Percentiles rank a stretch among this genome's conserved stretches.
These are phyloP conservation scores for Andrena bucephala DNA, from an alignment of 2,888 invertebrate genomes.

Conservation along the genomic window DNA sequence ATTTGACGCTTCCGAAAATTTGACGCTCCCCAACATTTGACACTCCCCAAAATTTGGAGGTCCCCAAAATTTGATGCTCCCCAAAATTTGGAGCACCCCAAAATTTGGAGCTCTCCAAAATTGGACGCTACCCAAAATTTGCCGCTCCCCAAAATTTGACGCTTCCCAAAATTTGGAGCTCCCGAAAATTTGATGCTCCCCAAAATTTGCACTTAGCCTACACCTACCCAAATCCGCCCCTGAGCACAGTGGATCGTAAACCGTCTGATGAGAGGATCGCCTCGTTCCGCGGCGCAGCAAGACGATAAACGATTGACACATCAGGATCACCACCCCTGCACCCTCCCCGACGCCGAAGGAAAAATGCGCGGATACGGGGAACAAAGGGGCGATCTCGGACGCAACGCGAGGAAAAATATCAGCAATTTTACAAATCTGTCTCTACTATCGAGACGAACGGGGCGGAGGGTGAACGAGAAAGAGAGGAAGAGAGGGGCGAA, in stretches of 20 bases:
- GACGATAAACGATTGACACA: constrained; percentile 42
- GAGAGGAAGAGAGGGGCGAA: constrained; percentile 2
- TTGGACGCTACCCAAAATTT: no score
- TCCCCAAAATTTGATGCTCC: no score
- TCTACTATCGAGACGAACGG: constrained; percentile 42
- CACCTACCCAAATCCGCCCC: neutral
- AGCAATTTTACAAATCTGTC: constrained; percentile 79
- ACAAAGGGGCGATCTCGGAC: constrained; percentile 65
- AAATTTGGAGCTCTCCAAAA: no score
- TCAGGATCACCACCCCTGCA: constrained; percentile 7
- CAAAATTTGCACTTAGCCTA: no score
- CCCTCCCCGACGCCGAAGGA: neutral
- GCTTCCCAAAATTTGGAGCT: no score
- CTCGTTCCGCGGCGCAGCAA: neutral
- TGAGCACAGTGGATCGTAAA: neutral
- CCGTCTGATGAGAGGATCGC: neutral
- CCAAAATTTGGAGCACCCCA: no score
- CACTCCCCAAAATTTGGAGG: no score
- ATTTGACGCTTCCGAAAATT: no score
- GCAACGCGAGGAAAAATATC: constrained; percentile 68
- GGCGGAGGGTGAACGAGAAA: neutral
- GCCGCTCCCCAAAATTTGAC: no score
- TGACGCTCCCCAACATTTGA: no score
- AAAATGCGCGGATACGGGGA: constrained; percentile 11
- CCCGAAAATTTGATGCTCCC: no score